Evolutionary conservation across 2,113 vertebrate species (phyloP).

Genomic region (Bubo bubo): DNA sequence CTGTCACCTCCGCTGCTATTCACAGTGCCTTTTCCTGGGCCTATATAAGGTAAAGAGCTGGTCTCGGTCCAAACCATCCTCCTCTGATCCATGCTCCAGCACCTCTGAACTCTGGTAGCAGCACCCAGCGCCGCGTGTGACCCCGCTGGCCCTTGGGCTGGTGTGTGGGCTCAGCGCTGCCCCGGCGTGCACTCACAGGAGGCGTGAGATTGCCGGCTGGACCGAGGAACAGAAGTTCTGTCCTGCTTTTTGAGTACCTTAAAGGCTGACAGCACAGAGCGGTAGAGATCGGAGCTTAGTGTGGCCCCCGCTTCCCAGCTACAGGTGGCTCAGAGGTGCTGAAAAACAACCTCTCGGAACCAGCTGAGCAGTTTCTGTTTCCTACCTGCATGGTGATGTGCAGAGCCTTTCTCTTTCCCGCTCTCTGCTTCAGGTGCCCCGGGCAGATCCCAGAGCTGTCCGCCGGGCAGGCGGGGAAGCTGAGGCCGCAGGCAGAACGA

Average conservation of each 20-base stretch:
- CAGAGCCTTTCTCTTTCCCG: neutral
- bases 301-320: fast-evolving
- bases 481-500: fast-evolving
- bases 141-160: neutral
- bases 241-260: fast-evolving
- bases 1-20: neutral
- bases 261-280: neutral
- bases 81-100: fast-evolving
- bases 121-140: fast-evolving
- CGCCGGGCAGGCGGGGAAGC: fast-evolving
- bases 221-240: neutral
- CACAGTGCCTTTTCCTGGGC: neutral
- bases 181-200: fast-evolving
- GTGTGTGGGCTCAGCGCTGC: neutral
- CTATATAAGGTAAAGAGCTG: neutral
- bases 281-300: fast-evolving
- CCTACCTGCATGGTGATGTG: conserved; percentile 69
- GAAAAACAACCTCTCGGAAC: neutral
- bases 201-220: fast-evolving
- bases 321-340: neutral
- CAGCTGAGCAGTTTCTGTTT: fast-evolving
- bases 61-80: neutral
- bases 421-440: neutral
- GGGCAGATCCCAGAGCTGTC: neutral
- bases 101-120: neutral